These are phyloP conservation scores for Cephalophus harveyi DNA, from an alignment of 2,113 vertebrate genomes.

Conservation along the genomic window DNA sequence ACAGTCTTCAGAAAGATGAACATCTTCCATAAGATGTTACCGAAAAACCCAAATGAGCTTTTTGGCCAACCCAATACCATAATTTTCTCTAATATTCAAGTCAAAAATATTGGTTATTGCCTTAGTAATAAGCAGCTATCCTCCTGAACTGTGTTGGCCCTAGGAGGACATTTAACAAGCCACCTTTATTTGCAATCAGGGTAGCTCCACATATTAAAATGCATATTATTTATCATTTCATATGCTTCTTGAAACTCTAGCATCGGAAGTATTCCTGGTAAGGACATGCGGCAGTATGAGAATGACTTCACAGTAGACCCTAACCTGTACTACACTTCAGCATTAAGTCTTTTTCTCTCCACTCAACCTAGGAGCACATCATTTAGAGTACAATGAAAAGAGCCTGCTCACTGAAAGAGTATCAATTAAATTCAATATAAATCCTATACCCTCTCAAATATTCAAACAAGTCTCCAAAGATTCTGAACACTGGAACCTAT, in stretches of 20 bases:
- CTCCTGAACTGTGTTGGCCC: not conserved
- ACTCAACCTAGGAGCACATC: not conserved
- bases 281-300: not conserved
- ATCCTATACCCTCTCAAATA: constrained; percentile 17
- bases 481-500: not conserved
- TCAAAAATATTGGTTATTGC: constrained; percentile 18
- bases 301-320: not conserved
- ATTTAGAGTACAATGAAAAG: not conserved
- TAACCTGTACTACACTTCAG: not conserved
- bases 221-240: not conserved
- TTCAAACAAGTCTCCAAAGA: constrained; percentile 15
- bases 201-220: not conserved
- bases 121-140: not conserved
- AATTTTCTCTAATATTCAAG: not conserved
- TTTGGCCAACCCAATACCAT: not conserved
- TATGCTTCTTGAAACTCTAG: not conserved
- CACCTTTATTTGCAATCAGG: not conserved
- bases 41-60: not conserved
- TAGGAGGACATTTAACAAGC: not conserved
- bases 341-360: not conserved
- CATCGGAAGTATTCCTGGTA: not conserved
- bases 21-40: not conserved
- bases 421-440: not conserved
- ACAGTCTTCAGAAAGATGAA: not conserved
- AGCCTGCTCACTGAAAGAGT: not conserved